Base-by-base conservation (phyloP, 2,888 invertebrate genomes). In the Mesodorylaimus sp. region DNA sequence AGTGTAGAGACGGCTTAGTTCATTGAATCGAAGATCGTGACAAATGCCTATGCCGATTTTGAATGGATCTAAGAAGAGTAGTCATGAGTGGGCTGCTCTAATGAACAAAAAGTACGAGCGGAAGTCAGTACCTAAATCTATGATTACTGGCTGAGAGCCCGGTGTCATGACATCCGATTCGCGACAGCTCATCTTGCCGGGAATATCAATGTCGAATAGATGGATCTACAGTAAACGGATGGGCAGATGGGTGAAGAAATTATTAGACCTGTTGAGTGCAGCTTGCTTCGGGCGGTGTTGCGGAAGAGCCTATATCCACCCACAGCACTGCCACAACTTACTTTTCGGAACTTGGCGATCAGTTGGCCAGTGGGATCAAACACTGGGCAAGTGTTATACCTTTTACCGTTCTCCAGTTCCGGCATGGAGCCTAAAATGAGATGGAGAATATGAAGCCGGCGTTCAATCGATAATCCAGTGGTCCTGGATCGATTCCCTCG, bases 141-240 rank as follows among this genome's bases (percentile, higher is more conserved):
- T n/a, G 19, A 47, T 48, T 7, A 49, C 25, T 5, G 48, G 48
- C 7, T 49, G n/a, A 13, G 7, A 26, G 13, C 91, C 93, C 0
- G 83, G 73, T 24, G 76, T 75, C 1, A 93, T 69, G 0, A 79
- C 79, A 51, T 86, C 83, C 0, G 89, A 91, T 68, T 93, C 93
- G 61, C 82, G 81, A 66, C 91, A 91, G 1, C 78, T 79, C n/a
- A 91, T 83, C 63, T 83, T 81, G 39, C 81, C 83, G 47, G 88
- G 87, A 47, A 95, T 81, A 66, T 91, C 83, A 59, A 95, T 89
- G 69, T 95, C 91, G 69, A 93, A 93, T 44, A 93, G 74, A 69
- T 93, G 93, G 66, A 89, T 75, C 83, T 85, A 36, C 66, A 66
- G 16, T n/a, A 37, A 3, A 10, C 16, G n/a, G 13, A 23, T 10